Evolutionary conservation across 2,888 invertebrate species (phyloP).

Genomic region (Rhagium mordax): DNA sequence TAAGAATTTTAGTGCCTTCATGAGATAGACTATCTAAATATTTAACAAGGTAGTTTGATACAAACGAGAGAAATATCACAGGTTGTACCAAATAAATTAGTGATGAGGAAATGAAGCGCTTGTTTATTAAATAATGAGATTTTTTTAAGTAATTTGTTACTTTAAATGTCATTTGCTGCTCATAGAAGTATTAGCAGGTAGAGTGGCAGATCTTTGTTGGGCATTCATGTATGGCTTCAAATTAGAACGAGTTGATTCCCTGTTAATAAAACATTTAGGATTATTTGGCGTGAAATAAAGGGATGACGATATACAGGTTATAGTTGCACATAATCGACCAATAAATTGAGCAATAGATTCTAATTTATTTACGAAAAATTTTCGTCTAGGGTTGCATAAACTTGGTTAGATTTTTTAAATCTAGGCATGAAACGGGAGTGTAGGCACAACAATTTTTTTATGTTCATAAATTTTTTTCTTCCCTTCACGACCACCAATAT

Average conservation of each 20-base stretch:
- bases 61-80: slow-evolving; percentile 43
- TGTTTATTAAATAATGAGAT: slow-evolving; percentile 28
- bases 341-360: not conserved
- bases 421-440: no score
- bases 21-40: slow-evolving; percentile 51
- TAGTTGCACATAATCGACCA: not conserved
- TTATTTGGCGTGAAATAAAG: slow-evolving; percentile 28
- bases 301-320: not conserved
- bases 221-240: slow-evolving; percentile 82
- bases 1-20: slow-evolving; percentile 51
- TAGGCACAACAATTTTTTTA: no score
- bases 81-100: slow-evolving; percentile 51
- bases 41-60: slow-evolving; percentile 45
- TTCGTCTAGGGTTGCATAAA: no score
- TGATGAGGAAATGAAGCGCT: slow-evolving; percentile 47
- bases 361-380: not conserved
- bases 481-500: no score
- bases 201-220: slow-evolving; percentile 88
- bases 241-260: slow-evolving; percentile 86
- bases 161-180: slow-evolving; percentile 71
- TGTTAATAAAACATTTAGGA: slow-evolving; percentile 62
- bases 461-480: no score
- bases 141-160: slow-evolving; percentile 28
- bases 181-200: slow-evolving; percentile 88
- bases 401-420: no score